phyloP scores from a whole-genome alignment of 1,140 invertebrate genomes.

The Odontomachus brunneus region DNA sequence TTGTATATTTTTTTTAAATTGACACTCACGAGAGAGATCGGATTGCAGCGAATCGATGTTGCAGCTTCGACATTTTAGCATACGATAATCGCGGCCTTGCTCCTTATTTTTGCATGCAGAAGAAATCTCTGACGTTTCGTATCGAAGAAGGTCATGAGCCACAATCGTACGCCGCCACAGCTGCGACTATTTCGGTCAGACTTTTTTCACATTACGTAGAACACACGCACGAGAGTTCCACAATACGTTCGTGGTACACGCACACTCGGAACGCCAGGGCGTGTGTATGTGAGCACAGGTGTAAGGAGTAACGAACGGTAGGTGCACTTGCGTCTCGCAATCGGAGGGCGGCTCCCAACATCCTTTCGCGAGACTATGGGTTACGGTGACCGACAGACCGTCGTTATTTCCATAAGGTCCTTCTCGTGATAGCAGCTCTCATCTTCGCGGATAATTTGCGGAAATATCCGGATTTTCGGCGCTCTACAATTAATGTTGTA shows the following conservation, averaged over 20 bases:
- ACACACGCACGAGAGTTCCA: constrained; percentile 30
- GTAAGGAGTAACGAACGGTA: constrained; percentile 58
- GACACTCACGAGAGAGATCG: neutral
- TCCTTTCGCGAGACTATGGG: constrained; percentile 14
- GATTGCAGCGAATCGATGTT: neutral
- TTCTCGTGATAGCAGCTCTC: neutral
- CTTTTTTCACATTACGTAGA: constrained; percentile 46
- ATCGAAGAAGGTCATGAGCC: constrained; percentile 28
- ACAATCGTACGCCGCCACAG: constrained; percentile 22
- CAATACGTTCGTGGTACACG: constrained; percentile 15
- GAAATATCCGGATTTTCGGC: neutral
- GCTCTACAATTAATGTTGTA: neutral
- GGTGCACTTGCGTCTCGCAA: constrained; percentile 56
- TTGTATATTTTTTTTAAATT: neutral
- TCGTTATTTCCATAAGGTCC: constrained; percentile 31
- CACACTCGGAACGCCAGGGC: neutral
- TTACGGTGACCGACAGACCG: neutral
- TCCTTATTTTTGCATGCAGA: constrained; percentile 35
- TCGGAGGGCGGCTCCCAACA: constrained; percentile 49
- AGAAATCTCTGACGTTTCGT: constrained; percentile 37
- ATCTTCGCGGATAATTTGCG: too few relatives aligned
- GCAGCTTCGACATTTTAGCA: constrained; percentile 13
- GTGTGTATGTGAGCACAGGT: constrained; percentile 61
- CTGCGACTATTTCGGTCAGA: constrained; percentile 62
- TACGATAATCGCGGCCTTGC: constrained; percentile 16